Conservation (phyloP, 2,113 vertebrate species). For the Bubo bubo region DNA sequence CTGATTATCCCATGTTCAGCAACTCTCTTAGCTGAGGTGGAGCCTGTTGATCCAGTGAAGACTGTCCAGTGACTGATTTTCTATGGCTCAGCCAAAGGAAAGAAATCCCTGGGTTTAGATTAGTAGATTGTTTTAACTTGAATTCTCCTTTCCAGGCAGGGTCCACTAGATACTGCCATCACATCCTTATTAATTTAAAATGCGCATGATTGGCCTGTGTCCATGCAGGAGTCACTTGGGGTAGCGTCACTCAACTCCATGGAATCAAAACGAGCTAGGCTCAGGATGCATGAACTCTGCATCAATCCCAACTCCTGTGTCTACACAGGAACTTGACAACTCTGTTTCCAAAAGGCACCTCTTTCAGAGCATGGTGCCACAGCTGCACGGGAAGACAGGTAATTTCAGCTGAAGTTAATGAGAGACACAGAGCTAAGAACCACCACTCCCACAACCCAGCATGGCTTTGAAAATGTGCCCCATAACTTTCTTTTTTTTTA, state of each 20-base stretch:
- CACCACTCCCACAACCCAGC: background rate
- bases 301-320: background rate
- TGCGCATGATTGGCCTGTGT: fast-evolving
- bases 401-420: background rate
- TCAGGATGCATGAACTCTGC: background rate
- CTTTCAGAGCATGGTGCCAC: background rate
- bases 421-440: background rate
- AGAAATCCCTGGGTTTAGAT: background rate
- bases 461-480: background rate
- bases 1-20: background rate
- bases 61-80: background rate
- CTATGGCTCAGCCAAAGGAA: background rate
- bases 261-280: fast-evolving
- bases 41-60: background rate
- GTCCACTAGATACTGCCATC: background rate
- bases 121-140: background rate
- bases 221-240: background rate
- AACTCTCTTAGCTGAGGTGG: background rate
- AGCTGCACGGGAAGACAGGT: background rate
- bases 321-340: background rate
- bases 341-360: background rate
- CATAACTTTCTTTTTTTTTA: background rate
- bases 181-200: background rate
- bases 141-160: background rate
- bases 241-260: background rate